Evolutionary conservation across 2,797 vertebrate genomes (phyloP), one percentile per base, ranked within the genome.

Genomic region (Staurois parvus): DNA sequence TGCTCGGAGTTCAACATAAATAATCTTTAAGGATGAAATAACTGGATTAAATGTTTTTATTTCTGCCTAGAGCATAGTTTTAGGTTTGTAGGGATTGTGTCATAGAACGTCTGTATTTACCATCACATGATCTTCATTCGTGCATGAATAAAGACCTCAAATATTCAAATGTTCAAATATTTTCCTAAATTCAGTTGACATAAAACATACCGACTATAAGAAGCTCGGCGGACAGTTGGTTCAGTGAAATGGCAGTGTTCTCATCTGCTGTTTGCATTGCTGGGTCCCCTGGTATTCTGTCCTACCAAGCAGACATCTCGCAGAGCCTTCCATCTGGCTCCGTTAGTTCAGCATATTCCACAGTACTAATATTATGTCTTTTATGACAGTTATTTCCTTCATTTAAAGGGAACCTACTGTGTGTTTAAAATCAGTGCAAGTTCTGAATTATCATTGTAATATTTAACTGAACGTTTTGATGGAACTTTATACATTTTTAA

Each of bases 261-360:
- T 84, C 82, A 76, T 84, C 82, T 70, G 82, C 74, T 77, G 82
- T 76, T 68, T 70, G 48, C 52, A 26, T 29, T 40, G 42, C 40
- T 29, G 66, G n/a, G 11, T 59, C 73, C 64, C 81, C 30, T 69
- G 73, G 29, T 69, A 56, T 24, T 37, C 29, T 52, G 15, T 34
- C 40, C 34, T 68, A 74, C 30, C 34, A 56, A 48, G 40, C 40
- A 76, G 30, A n/a, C 69, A 17, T 59, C 34, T 69, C 30, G 5
- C 73, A 40, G 28, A 26, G 45, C 8, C 24, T 37, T 76, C 82
- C 74, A 77, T 84, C 74, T 84, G 82, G 32, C 76, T 78, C 26
- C 28, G 59, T 42, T n/a, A n/a, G 24, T 68, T 52, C 32, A 37
- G 11, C 62, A 32, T 52, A 72, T 76, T 76, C 59, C 66, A 24